These are phyloP conservation scores for Lanistes nyassanus DNA, from an alignment of 1,140 invertebrate species.

Conservation along the genomic window DNA sequence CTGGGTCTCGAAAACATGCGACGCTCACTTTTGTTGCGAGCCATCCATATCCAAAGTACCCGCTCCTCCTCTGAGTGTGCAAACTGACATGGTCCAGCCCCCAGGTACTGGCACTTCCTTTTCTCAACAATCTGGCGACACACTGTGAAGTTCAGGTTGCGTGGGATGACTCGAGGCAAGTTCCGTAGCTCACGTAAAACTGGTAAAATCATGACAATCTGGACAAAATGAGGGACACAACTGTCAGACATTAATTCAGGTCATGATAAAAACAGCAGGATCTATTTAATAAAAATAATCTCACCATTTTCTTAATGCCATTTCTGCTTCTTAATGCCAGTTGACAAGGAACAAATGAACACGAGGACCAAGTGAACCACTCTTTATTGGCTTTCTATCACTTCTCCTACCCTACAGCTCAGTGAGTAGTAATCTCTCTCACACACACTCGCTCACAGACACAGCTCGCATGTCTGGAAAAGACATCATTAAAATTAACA, in stretches of 20 bases:
- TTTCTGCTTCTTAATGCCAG: no score
- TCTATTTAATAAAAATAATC: no score
- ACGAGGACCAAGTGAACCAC: no score
- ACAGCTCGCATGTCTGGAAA: no score
- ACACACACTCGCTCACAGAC: no score
- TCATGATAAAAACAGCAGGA: neutral
- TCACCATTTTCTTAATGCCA: no score
- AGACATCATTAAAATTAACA: no score
- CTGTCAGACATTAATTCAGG: neutral
- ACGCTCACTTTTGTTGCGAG: slow-evolving; percentile 48
- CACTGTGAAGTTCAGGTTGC: slow-evolving; percentile 48
- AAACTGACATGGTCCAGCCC: slow-evolving; percentile 89
- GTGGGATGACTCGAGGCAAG: slow-evolving; percentile 45
- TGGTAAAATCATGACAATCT: slow-evolving; percentile 45
- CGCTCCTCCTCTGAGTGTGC: slow-evolving; percentile 91
- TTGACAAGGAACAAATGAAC: no score
- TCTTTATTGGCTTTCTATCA: no score
- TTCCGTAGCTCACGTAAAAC: slow-evolving; percentile 50
- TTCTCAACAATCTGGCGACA: slow-evolving; percentile 51
- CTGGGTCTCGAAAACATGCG: no score
- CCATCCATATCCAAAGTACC: slow-evolving; percentile 70
- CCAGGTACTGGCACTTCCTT: slow-evolving; percentile 64
- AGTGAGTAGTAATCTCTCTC: no score
- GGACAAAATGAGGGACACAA: neutral
- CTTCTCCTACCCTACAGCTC: no score